Evolutionary conservation across 2,797 vertebrate species (phyloP).

Genomic region (Buceros bicornis): DNA sequence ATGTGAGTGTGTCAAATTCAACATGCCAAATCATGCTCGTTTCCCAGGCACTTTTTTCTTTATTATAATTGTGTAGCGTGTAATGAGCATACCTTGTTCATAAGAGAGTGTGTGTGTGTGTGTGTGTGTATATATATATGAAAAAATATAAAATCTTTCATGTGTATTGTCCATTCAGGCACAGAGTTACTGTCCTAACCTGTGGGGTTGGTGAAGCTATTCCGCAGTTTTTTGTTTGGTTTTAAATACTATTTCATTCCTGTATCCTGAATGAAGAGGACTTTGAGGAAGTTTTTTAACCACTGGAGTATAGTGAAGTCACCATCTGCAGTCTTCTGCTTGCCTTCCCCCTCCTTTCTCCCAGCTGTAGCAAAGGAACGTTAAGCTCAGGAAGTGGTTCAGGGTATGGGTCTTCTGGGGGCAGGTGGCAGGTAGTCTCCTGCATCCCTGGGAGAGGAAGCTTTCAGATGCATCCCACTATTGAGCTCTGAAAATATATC

Average conservation of each 20-base stretch:
- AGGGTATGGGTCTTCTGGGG: not conserved
- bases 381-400: not conserved
- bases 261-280: not conserved
- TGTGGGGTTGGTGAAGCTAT: not conserved
- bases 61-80: accelerated
- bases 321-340: not conserved
- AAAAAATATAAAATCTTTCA: not conserved
- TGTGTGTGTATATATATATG: too few relatives aligned
- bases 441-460: not conserved
- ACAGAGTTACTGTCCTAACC: not conserved
- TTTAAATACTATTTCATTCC: not conserved
- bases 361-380: not conserved
- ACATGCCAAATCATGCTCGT: not conserved
- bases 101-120: too few relatives aligned
- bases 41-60: not conserved
- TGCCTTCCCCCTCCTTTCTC: not conserved
- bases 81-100: not conserved
- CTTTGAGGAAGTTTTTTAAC: not conserved
- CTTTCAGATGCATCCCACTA: not conserved
- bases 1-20: not conserved
- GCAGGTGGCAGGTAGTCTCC: not conserved
- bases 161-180: accelerated
- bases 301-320: not conserved
- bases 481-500: not conserved
- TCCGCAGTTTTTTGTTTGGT: not conserved